phyloP scores from a whole-genome alignment of 2,113 vertebrate species.

The Ardeotis arabs region DNA sequence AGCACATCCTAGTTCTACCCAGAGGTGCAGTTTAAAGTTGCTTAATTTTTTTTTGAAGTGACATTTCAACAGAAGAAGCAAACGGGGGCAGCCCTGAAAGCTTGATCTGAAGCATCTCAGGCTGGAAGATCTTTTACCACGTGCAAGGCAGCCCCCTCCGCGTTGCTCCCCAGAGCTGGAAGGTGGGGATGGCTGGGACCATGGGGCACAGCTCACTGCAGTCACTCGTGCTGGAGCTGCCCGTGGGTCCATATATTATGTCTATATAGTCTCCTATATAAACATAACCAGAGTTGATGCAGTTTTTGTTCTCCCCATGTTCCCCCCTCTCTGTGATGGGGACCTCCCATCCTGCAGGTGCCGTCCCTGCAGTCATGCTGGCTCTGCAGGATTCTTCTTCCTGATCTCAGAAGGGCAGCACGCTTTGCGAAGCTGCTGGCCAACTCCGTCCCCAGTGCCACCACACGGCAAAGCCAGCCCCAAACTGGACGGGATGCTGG shows the following conservation, averaged over 20 bases:
- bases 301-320: not conserved
- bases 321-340: not conserved
- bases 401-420: accelerated
- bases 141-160: accelerated
- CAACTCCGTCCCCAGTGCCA: not conserved
- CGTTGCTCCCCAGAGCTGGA: not conserved
- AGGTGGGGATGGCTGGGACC: not conserved
- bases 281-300: not conserved
- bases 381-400: not conserved
- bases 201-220: not conserved
- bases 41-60: not conserved
- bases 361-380: accelerated
- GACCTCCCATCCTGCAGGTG: accelerated
- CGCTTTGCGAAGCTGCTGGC: not conserved
- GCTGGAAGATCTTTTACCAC: not conserved
- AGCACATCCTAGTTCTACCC: not conserved
- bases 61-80: not conserved
- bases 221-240: not conserved
- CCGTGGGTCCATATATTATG: not conserved
- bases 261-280: not conserved
- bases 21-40: not conserved
- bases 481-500: too few relatives aligned
- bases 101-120: not conserved
- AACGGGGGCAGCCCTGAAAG: not conserved
- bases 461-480: not conserved